Evolutionary conservation across 2,113 vertebrate species (phyloP).

Genomic region (Melozone crissalis): DNA sequence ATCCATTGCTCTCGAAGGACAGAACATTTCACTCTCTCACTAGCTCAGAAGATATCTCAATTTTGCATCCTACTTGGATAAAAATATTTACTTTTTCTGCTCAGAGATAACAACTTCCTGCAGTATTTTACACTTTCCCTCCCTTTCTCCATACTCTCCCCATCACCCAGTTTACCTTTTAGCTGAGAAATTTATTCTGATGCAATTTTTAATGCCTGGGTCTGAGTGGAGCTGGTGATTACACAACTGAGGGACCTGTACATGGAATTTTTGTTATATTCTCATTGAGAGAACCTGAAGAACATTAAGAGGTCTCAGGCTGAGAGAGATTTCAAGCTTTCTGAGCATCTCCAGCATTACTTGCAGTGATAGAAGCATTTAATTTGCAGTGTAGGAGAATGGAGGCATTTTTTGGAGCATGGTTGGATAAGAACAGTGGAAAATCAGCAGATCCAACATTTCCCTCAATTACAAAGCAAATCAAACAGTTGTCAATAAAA

Average conservation of each 20-base stretch:
- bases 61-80: neutral
- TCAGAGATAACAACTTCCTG: neutral
- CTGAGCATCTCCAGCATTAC: neutral
- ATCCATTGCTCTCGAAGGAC: neutral
- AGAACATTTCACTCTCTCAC: neutral
- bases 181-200: neutral
- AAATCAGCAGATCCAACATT: neutral
- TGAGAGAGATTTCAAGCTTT: neutral
- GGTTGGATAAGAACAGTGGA: neutral
- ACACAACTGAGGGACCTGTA: neutral
- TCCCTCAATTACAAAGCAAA: neutral
- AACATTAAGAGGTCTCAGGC: neutral
- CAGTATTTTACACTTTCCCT: neutral
- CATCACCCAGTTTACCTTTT: neutral
- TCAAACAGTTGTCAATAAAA: neutral
- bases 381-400: neutral
- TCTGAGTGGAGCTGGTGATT: neutral
- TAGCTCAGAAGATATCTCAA: neutral
- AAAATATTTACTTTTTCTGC: neutral
- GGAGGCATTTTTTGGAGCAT: fast-evolving
- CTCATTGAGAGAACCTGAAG: neutral
- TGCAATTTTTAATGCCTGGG: neutral
- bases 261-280: neutral
- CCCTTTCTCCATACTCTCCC: neutral
- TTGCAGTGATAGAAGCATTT: neutral